Evolutionary conservation across 53 echinoderm and acorn worm genomes (phyloP), one percentile per base, ranked within the genome.

Genomic region (Paracentrotus lividus): DNA sequence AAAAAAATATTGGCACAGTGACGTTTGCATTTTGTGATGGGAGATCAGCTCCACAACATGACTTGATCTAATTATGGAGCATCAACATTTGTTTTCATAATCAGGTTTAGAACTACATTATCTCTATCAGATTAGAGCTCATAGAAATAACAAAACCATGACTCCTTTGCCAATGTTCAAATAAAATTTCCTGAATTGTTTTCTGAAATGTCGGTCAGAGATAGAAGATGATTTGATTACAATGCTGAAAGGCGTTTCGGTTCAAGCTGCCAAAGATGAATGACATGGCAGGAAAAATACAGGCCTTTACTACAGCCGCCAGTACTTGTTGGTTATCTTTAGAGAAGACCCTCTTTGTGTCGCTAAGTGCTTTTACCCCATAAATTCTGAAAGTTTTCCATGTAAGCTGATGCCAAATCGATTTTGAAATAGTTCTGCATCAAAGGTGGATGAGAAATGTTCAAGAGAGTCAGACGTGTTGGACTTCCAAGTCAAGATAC

Each of bases 201-300:
- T 18, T 18, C 34, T 26, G n/a, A 86, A 54, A 86, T 86, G 86
- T 86, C 54, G 86, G 86, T 56, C 34, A 54, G 55, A 86, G 86
- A 86, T 86, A 86, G 81, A 45, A 81, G 53, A 54, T 86, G 56
- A 86, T 86, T 86, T 86, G 86, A 86, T 86, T 86, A 55, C 47
- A 38, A 86, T 55, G 53, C 8, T 56, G 53, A 56, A 86, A 56
- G 56, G 86, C 34, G 16, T 54, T 85, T 85, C 32, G 33, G n/a
- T n/a, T 86, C 86, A 56, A 0, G 27, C 55, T 26, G 36, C 54
- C 86, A 86, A 38, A 86, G 86, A 86, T 86, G 55, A 86, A 86
- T 86, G 86, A 56, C 81, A 27, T 26, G 44, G 49, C 81, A 81
- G 44, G 44, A 81, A 81, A 47, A 45, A 20, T n/a, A n/a, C 42